Conservation (phyloP, 2,797 vertebrate species). For the Mormyrus proboscirostris region DNA sequence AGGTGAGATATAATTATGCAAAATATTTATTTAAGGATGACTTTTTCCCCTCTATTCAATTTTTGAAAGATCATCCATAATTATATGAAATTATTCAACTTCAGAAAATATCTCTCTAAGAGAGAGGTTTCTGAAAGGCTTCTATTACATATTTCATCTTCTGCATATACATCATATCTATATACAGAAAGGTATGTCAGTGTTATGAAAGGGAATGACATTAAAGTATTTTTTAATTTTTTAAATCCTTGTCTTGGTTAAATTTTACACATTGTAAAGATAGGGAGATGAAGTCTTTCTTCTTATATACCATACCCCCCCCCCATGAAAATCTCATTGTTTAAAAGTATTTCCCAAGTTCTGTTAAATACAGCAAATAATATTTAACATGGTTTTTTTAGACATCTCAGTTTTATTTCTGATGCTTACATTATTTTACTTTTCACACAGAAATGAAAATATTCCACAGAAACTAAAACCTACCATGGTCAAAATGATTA, state of each 20-base stretch:
- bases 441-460: too few species aligned
- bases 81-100: constrained; percentile 10
- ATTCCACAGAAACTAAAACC: too few species aligned
- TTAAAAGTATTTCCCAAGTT: too few species aligned
- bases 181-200: constrained; percentile 15
- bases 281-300: not conserved
- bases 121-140: not conserved
- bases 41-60: not conserved
- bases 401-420: too few species aligned
- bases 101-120: not conserved
- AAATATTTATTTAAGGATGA: constrained; percentile 8
- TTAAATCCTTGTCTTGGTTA: constrained; percentile 28
- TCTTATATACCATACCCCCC: not conserved
- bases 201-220: constrained; percentile 8
- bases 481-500: too few species aligned
- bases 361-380: too few species aligned
- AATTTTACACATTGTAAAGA: not conserved
- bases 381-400: too few species aligned
- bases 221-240: constrained; percentile 27
- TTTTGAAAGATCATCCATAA: constrained; percentile 1
- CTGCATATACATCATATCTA: not conserved
- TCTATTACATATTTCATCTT: not conserved
- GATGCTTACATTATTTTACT: too few species aligned
- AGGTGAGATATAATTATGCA: not conserved
- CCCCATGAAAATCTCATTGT: too few species aligned